Base-by-base conservation (phyloP, 1,140 invertebrate genomes). In the Hylaeus volcanicus region DNA sequence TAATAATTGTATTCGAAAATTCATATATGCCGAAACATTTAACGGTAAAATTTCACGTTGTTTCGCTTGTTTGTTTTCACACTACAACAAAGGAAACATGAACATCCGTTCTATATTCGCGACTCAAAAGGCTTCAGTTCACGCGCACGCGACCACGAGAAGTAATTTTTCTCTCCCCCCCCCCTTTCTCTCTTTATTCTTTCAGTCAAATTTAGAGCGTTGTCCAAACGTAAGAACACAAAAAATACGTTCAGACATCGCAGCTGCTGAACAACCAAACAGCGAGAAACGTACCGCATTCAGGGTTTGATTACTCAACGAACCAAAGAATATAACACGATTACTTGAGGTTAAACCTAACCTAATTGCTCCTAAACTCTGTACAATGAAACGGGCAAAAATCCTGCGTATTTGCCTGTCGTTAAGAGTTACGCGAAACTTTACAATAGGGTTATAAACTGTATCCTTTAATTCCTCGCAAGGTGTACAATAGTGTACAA, bases 81-180 rank as follows among this genome's bases (percentile, higher is more conserved):
- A 48, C 51, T 74, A 73, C 53, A 56, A 61, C 11, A 12, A 66
- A 60, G 66, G 61, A 78, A 74, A 45, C 60, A 58, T 64, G 78
- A 74, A 86, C 74, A 72, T 86, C 76, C 81, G 84, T 74, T 86
- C 76, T 68, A 82, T 45, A 80, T 83, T 39, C 68, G 37, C 15
- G 55, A 37, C 66, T 65, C 39, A 75, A 85, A 81, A 75, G n/a
- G 41, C 39, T 77, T 82, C 55, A 53, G 63, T 82, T 82, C 61
- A 68, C 56, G 55, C 51, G 60, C 53, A 82, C 26, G 39, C 43
- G 41, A 55, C 41, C n/a, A 75, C 3, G 26, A 15, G 5, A 65
- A 68, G 12, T 15, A 68, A 53, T 9, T 61, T 63, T 26, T 43
- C 12, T 70, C 39, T 61, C 43, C 39, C 45, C 45, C 45, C 26